Evolutionary conservation across 2,113 vertebrate species (phyloP).

Genomic region (Gorilla gorilla): DNA sequence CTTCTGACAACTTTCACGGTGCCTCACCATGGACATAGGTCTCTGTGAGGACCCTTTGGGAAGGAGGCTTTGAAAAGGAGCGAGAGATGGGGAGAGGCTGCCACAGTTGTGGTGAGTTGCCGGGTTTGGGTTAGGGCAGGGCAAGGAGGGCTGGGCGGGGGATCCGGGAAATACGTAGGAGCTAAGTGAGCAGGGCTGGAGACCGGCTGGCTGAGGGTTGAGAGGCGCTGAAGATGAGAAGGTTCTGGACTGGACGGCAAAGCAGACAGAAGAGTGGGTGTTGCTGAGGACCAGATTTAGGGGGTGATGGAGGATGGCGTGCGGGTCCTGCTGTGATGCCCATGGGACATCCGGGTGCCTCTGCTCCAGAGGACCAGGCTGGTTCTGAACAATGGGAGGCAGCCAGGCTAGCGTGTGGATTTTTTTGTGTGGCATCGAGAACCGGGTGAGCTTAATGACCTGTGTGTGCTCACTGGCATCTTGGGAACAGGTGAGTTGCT

Average conservation of each 20-base stretch:
- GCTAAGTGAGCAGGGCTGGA: not conserved
- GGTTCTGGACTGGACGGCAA: not conserved
- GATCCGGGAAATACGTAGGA: not conserved
- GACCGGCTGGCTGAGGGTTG: not conserved
- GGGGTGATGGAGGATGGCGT: rapidly evolving
- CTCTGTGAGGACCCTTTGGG: not conserved
- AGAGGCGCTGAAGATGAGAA: not conserved
- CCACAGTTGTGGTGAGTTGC: not conserved
- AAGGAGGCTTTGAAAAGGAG: no score
- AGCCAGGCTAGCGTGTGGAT: not conserved
- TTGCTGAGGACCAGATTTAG: not conserved
- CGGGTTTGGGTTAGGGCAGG: not conserved
- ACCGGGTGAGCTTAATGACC: not conserved
- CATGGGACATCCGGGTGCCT: not conserved
- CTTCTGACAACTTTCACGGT: not conserved
- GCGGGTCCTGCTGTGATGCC: not conserved
- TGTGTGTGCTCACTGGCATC: no score
- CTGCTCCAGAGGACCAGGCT: not conserved
- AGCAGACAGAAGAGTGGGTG: not conserved
- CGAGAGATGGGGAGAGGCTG: not conserved
- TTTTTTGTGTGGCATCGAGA: not conserved
- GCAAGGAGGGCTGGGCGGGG: no score
- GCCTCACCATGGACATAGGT: not conserved
- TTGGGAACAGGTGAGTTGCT: no score
- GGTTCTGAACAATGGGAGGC: not conserved